Evolutionary conservation across 2,797 vertebrate species (phyloP), one percentile per base, ranked within the genome.

Genomic region (Myotis findleyi): DNA sequence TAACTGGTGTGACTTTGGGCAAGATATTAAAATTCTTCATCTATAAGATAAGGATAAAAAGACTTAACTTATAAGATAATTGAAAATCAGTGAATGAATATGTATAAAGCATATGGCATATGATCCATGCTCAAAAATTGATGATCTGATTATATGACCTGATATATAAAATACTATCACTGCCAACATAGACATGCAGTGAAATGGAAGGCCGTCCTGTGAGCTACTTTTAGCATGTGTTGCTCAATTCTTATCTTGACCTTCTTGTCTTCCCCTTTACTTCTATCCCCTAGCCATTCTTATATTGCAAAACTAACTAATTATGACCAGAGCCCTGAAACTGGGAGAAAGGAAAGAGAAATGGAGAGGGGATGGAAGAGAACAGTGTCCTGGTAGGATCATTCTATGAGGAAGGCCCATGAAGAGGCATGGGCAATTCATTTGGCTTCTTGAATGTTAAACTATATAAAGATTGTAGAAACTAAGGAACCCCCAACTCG

Each of bases 381-480:
- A 93, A 21, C 13, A 7, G 16, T 76, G 71, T 88, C 77, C 53
- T 38, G 55, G 38, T n/a, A 64, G 73, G 87, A 88, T 17, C 38
- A 1, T 87, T 77, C 59, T 72, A 17, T 64, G 68, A 59, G 51
- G 62, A 83, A 95, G 47, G 59, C 71, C 83, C 30, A 23, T 1
- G 51, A 62, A 89, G 87, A 87, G 30, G 75, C 1, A 3, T 36
- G 57, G 93, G 41, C 25, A 51, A 62, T 27, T 44, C 33, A 38
- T 49, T 85, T 87, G 51, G 25, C 64, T 88, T 94, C 73, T 49
- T 91, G 77, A 75, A 68, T 93, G 44, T 64, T 75, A 83, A 94
- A 90, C 79, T n/a, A 51, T 17, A 59, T 87, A 81, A 88, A 64
- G 82, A 68, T 14, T 21, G 27, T 57, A 66, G 86, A 92, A 83